Base-by-base conservation (phyloP, 2,888 invertebrate species). In the Andrena camellia region DNA sequence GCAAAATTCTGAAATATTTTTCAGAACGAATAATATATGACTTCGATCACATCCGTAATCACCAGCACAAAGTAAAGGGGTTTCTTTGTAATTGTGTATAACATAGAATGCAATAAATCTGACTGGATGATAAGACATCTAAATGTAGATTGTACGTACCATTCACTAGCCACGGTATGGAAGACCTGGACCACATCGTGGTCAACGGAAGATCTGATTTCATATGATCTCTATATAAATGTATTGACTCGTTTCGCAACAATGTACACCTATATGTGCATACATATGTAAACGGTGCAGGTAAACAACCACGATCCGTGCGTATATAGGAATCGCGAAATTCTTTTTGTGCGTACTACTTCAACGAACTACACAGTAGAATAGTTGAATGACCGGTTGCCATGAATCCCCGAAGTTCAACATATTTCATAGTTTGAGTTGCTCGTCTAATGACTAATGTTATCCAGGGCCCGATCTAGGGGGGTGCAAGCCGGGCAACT, bases 201-300 rank as follows among this genome's bases (percentile, higher is more conserved):
- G 52, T 42, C 71, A 48, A 10, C 66, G 17, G 35, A 31, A 80
- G 54, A 54, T 71, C 33, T 31, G 50, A 68, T 79, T 78, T 78
- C 71, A 31, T 48, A 42, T 17, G 42, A 4, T 42, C 13, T 42
- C 42, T n/a, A 17, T 17, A 5, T 62, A 50, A 29, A 54, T 23
- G 2, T 54, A 31, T 29, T 31, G 57, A 68, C 64, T 26, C 63
- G 59, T 81, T 73, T 59, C 52, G 29, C 57, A 64, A 66, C 52
- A 73, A 60, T 73, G 31, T 31, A 20, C 13, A n/a, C 69, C 8
- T 8, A 10, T 72, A 31, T 57, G 26, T 3, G 26, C 13, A 13
- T 75, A 1, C 10, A 8, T 72, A 29, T 57, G 57, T 3, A 33
- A 4, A 10, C 13, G 7, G 23, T 8, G 4, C 8, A 5, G 13